Evolutionary conservation across 2,888 invertebrate genomes (phyloP), one percentile per base, ranked within the genome.

Genomic region (Leucoptera coffeella): DNA sequence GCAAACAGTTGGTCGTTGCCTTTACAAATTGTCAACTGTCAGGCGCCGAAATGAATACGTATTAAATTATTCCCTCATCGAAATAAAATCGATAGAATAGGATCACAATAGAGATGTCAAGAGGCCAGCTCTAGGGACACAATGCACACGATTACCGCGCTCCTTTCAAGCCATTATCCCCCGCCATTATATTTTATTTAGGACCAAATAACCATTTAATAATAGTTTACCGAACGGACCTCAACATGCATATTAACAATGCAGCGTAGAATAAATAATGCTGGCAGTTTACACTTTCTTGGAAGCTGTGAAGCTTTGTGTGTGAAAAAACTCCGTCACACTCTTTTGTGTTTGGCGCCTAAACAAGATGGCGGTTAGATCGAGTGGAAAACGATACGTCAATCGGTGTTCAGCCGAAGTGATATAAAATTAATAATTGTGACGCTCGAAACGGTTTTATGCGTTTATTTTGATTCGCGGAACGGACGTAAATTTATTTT

Each of bases 101-200:
- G 41, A 45, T 37, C 33, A 36, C 35, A 43, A 64, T 56, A 40
- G 47, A 65, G 59, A 56, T 53, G 56, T 64, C 65, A 67, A 50
- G 45, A 58, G 57, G 59, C 55, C 51, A 40, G 42, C 39, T 41
- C 40, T 38, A 4, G 40, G 34, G 31, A 50, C 47, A 67, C 65
- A 67, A 69, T 57, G 47, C 41, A 28, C 34, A 36, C 43, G 65
- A 65, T 65, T 67, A 59, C 61, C 50, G 33, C 37, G 49, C 40
- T 41, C 39, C 53, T 44, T 60, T 67, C 61, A 57, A 56, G 35
- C 43, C 47, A 62, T 65, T 64, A 64, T 64, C 50, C 61, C 59
- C 54, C 57, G 55, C 62, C 47, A 69, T 69, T 67, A 69, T 69
- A 67, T 65, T 69, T 64, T 58, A 67, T 69, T 69, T 69, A 67